These are phyloP conservation scores for Rhynchophorus ferrugineus DNA, from an alignment of 1,140 invertebrate species.

Conservation along the genomic window DNA sequence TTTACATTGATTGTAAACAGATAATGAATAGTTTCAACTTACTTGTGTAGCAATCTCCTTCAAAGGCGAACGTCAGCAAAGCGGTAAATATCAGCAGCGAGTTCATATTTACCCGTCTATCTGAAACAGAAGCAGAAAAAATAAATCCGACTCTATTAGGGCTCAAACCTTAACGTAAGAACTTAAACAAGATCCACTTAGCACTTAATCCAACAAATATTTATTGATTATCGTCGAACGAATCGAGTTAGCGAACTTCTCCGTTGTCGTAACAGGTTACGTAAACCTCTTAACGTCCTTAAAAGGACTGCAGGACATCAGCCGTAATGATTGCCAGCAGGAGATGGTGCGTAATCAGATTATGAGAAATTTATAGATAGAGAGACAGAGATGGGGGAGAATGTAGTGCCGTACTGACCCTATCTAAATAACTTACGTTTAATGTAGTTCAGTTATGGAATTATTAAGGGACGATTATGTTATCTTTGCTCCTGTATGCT, in stretches of 20 bases:
- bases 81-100: background rate
- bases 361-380: slow-evolving; percentile 17
- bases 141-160: background rate
- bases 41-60: slow-evolving; percentile 15
- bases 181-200: slow-evolving; percentile 1
- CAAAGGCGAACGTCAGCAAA: background rate
- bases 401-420: slow-evolving; percentile 14
- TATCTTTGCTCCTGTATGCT: background rate
- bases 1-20: too few relatives aligned
- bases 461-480: slow-evolving; percentile 2
- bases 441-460: slow-evolving; percentile 7
- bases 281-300: slow-evolving; percentile 19
- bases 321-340: slow-evolving; percentile 15
- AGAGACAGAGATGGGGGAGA: slow-evolving; percentile 7
- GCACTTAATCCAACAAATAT: background rate
- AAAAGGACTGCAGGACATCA: slow-evolving; percentile 16
- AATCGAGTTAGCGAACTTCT: background rate
- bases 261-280: slow-evolving; percentile 8
- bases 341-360: slow-evolving; percentile 21
- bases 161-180: background rate
- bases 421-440: slow-evolving; percentile 19
- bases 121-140: slow-evolving; percentile 8
- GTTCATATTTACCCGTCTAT: slow-evolving; percentile 1
- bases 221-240: background rate
- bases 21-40: too few relatives aligned